These are phyloP conservation scores for Gymnodraco acuticeps DNA, from an alignment of 2,797 vertebrate species.

Conservation along the genomic window DNA sequence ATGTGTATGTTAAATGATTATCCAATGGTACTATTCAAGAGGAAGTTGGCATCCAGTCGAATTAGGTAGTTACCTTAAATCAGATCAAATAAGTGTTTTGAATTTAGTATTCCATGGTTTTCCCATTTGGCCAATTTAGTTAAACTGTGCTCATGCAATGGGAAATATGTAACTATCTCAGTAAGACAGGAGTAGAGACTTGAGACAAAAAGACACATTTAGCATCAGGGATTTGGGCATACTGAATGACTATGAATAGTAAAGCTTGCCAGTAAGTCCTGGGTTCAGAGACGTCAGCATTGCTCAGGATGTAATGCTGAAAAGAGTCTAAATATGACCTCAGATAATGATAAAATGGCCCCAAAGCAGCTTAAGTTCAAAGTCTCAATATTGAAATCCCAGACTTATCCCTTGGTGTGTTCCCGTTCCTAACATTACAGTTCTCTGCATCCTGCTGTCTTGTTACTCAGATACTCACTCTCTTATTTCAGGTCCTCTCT, in stretches of 20 bases:
- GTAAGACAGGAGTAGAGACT: conserved; percentile 25
- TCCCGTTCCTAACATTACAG: conserved; percentile 29
- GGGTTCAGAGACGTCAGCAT: conserved; percentile 18
- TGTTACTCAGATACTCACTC: conserved; percentile 13
- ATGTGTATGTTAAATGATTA: not conserved
- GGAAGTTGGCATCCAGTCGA: not conserved
- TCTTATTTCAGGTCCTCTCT: conserved; percentile 17
- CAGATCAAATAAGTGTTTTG: conserved; percentile 14
- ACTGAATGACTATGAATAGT: conserved; percentile 36
- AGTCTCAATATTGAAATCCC: conserved; percentile 38
- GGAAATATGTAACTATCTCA: conserved; percentile 38
- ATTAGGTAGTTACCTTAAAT: conserved; percentile 6
- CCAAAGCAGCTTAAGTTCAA: conserved; percentile 40
- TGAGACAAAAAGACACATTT: conserved; percentile 34
- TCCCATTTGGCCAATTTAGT: conserved; percentile 14
- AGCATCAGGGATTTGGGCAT: not conserved
- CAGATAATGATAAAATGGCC: conserved; percentile 3
- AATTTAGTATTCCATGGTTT: conserved; percentile 21
- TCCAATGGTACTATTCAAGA: conserved; percentile 1
- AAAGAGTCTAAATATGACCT: conserved; percentile 17
- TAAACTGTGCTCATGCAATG: conserved; percentile 13
- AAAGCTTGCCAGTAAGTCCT: conserved; percentile 30
- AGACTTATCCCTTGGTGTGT: conserved; percentile 10
- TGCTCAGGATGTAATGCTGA: conserved; percentile 43
- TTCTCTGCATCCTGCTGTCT: conserved; percentile 10